Evolutionary conservation across 2,113 vertebrate genomes (phyloP), one percentile per base, ranked within the genome.

Genomic region (Macrotis lagotis): DNA sequence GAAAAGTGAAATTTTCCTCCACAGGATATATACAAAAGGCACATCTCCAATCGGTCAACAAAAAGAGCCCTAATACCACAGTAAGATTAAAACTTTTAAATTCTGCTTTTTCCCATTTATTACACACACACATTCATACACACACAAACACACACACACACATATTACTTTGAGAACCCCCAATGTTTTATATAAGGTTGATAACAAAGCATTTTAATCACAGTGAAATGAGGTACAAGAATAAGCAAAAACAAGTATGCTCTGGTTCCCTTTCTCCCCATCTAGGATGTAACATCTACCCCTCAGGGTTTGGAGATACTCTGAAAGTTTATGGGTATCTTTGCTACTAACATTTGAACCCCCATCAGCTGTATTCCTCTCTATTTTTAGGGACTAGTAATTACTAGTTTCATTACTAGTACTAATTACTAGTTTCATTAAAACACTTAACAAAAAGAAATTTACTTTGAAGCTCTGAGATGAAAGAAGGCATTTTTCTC

Each of bases 1-100:
- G 5, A 83, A 91, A 91, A 95, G 50, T 92, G 51, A 92, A 93
- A 55, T 51, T 53, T 91, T 14, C 91, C 50, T 83, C 92, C 96
- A 66, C 52, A 92, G 47, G 59, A 91, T 55, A 93, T 93, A 94
- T 53, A 48, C 37, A 8, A 31, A 19, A 51, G 91, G 90, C 1
- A 2, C 50, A 59, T 50, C 88, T 92, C 94, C 11, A 90, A 1
- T 31, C 48, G 49, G 10, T 49, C 5, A 59, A 49, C 31, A 74
- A 74, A n/a, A 37, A 74, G 14, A 5, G 37, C 51, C n/a, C 37
- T 24, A 19, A 44, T 44, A 83, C 66, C 66, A 83, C 19, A 83
- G 66, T 83, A 19, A 83, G 37, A 22, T 83, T 24, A 5, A 83
- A 83, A 83, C 66, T 83, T 66, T 66, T 44, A 83, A 44, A 83